A percentile compares a stretch with the other conserved stretches of the same genome.
Evolutionary conservation across 2,797 vertebrate species (phyloP).

Genomic region (Sebastes taczanowskii): DNA sequence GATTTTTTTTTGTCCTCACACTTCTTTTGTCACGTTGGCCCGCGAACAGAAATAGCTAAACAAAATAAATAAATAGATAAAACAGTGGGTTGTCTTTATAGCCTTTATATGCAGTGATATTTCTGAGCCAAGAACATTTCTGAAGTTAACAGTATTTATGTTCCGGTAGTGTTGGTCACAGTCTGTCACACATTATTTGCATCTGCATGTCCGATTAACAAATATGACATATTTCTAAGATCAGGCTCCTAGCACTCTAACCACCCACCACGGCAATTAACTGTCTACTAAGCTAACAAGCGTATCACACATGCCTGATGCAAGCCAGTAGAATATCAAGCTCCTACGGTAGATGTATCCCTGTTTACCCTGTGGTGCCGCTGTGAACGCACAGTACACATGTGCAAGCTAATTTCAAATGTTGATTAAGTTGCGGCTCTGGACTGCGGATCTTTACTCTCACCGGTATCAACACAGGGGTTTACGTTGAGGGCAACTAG

Average conservation of each 20-base stretch:
- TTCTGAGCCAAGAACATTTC: conserved; percentile 79
- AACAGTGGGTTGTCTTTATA: conserved; percentile 78
- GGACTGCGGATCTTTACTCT: conserved; percentile 44
- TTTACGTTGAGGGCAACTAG: conserved; percentile 23
- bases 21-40: conserved; percentile 73
- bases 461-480: not conserved
- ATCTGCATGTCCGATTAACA: conserved; percentile 81
- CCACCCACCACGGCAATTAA: conserved; percentile 84
- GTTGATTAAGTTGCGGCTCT: conserved; percentile 44
- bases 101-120: conserved; percentile 76
- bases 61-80: conserved; percentile 80
- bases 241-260: conserved; percentile 80
- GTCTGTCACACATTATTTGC: conserved; percentile 80
- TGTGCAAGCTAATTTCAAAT: conserved; percentile 35
- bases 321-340: conserved; percentile 77
- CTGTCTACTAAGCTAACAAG: conserved; percentile 83
- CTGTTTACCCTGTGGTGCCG: conserved; percentile 57
- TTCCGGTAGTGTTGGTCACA: conserved; percentile 75
- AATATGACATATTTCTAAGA: conserved; percentile 82
- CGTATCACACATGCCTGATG: conserved; percentile 81
- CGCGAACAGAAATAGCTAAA: conserved; percentile 73
- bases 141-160: conserved; percentile 79
- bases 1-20: conserved; percentile 57
- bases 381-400: conserved; percentile 29
- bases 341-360: conserved; percentile 55